These are phyloP conservation scores for Zaprionus capensis DNA, from an alignment of 1,140 invertebrate genomes.

Conservation along the genomic window DNA sequence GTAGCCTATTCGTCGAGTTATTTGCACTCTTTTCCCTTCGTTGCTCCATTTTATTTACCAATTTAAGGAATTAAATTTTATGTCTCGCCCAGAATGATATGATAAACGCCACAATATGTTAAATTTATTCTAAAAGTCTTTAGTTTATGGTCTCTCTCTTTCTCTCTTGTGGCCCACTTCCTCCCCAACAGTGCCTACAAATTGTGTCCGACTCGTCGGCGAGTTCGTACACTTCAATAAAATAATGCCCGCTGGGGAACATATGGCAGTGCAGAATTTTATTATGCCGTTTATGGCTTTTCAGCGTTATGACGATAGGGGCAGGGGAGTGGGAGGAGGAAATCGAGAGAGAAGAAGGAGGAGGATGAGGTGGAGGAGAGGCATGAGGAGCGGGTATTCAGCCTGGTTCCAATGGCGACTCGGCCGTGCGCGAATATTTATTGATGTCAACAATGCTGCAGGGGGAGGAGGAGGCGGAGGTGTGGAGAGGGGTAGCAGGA, in stretches of 20 bases:
- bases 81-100: conserved; percentile 54
- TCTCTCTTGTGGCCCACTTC: conserved; percentile 1
- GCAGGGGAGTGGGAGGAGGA: conserved; percentile 12
- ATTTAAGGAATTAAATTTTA: conserved; percentile 75
- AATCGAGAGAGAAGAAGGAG: not conserved
- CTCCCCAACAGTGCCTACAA: conserved; percentile 53
- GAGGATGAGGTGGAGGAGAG: conserved; percentile 3
- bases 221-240: conserved; percentile 64
- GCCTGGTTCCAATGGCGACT: conserved; percentile 24
- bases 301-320: conserved; percentile 70
- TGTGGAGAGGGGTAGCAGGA: conserved; percentile 1
- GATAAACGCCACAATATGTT: conserved; percentile 78
- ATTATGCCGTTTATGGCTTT: conserved; percentile 82
- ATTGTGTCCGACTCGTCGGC: conserved; percentile 55
- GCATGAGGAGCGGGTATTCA: conserved; percentile 14
- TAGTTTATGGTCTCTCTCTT: conserved; percentile 64
- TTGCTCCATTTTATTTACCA: conserved; percentile 57
- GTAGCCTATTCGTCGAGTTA: conserved; percentile 11
- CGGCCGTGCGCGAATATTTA: conserved; percentile 76
- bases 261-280: conserved; percentile 82
- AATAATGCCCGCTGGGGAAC: conserved; percentile 82
- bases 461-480: not conserved
- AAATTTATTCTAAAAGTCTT: conserved; percentile 79
- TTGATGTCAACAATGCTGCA: conserved; percentile 71
- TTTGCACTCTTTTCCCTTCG: not conserved